Percentiles rank a stretch among this genome's conserved stretches.
Conservation (phyloP, 2,797 vertebrate genomes). For the Chromis chromis region DNA sequence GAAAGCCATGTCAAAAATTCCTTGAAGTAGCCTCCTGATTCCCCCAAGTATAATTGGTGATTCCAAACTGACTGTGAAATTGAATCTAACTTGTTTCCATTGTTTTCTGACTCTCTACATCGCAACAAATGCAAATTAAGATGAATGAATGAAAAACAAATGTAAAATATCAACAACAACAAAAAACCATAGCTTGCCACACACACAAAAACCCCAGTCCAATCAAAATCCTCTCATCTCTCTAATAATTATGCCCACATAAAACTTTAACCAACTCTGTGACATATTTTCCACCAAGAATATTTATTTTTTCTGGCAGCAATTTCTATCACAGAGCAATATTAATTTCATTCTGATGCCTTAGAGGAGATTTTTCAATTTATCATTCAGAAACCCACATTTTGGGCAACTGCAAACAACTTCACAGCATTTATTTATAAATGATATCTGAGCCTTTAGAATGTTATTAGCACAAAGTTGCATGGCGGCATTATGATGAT, state of each 20-base stretch:
- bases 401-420: neutral
- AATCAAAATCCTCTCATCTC: neutral
- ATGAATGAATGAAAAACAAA: too few species aligned
- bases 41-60: neutral
- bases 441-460: neutral
- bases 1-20: too few species aligned
- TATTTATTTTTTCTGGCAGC: too few species aligned
- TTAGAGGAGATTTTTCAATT: constrained; percentile 1
- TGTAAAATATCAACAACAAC: too few species aligned
- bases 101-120: neutral
- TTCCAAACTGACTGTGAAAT: constrained; percentile 4
- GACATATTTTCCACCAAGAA: neutral
- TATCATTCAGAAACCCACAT: neutral
- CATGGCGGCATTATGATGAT: neutral
- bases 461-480: neutral
- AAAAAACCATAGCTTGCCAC: too few species aligned
- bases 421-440: neutral
- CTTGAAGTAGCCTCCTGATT: neutral
- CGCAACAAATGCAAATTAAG: too few species aligned
- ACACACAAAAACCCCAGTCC: too few species aligned
- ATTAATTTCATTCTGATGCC: neutral
- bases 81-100: neutral
- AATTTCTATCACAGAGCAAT: too few species aligned
- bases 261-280: neutral
- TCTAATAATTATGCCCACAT: neutral